A percentile compares a stretch with the other conserved stretches of the same genome.
Evolutionary conservation across 2,888 invertebrate genomes (phyloP).

Genomic region (Conus canariensis): DNA sequence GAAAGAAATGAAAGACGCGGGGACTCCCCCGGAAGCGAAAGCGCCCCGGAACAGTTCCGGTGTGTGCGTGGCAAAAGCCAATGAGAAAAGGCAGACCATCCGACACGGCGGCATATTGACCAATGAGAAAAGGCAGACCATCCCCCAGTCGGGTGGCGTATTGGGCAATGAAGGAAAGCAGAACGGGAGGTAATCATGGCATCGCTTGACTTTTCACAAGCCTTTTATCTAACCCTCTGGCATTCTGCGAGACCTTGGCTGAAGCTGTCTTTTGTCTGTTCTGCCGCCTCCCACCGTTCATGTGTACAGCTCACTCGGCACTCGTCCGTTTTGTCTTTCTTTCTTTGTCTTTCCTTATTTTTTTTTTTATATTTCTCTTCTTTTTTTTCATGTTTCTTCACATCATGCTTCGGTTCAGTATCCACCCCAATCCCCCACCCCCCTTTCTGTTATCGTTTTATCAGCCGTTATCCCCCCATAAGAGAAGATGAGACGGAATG

Average conservation of each 20-base stretch:
- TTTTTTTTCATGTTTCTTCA: too few species aligned
- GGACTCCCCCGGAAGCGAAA: not conserved
- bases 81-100: constrained; percentile 6
- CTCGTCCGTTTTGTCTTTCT: not conserved
- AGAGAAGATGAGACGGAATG: too few species aligned
- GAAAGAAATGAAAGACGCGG: not conserved
- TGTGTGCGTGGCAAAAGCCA: not conserved
- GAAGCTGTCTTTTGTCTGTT: not conserved
- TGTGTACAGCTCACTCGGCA: too few species aligned
- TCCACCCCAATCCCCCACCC: too few species aligned
- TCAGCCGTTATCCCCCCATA: too few species aligned
- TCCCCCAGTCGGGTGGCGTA: not conserved
- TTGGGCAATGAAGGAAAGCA: too few species aligned
- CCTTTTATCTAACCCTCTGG: not conserved
- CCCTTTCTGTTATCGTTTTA: too few species aligned
- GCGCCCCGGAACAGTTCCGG: not conserved
- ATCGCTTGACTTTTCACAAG: not conserved
- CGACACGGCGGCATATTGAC: not conserved
- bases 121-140: constrained; percentile 15
- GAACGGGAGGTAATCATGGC: not conserved
- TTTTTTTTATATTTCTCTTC: too few species aligned
- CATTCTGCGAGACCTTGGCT: not conserved
- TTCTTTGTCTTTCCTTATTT: too few species aligned
- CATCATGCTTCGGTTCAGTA: too few species aligned
- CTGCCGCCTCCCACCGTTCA: not conserved